Evolutionary conservation across 2,113 vertebrate genomes (phyloP).

Genomic region (Cyanoderma ruficeps): DNA sequence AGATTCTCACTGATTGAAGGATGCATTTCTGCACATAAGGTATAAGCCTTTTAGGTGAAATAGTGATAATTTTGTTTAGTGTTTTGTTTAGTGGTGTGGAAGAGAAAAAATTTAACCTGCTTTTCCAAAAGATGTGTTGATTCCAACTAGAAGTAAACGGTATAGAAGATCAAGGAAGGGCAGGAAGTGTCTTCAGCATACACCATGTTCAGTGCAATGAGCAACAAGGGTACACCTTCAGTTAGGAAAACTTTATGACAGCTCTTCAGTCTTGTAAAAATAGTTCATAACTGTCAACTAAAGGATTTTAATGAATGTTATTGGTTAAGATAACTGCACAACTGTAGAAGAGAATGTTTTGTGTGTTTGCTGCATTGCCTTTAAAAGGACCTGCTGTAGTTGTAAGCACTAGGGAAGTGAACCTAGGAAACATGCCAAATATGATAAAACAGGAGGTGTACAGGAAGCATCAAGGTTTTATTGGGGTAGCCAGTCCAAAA

Average conservation of each 20-base stretch:
- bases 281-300: not conserved
- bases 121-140: not conserved
- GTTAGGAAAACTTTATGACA: not conserved
- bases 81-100: not conserved
- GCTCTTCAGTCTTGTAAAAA: not conserved
- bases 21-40: not conserved
- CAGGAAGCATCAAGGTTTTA: not conserved
- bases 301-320: not conserved
- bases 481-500: not conserved
- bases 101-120: not conserved
- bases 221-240: accelerated
- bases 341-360: not conserved
- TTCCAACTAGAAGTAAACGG: not conserved
- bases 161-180: not conserved
- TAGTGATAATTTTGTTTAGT: not conserved
- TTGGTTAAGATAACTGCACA: not conserved
- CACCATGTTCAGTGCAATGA: accelerated
- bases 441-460: not conserved
- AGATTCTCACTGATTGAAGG: not conserved
- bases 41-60: not conserved
- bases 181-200: not conserved
- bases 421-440: not conserved
- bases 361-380: not conserved
- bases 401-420: not conserved
- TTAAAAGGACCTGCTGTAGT: not conserved